Percentiles rank a stretch among this genome's conserved stretches.
Evolutionary conservation across 2,797 vertebrate species (phyloP).

Genomic region (Triplophysa yarkandensis): DNA sequence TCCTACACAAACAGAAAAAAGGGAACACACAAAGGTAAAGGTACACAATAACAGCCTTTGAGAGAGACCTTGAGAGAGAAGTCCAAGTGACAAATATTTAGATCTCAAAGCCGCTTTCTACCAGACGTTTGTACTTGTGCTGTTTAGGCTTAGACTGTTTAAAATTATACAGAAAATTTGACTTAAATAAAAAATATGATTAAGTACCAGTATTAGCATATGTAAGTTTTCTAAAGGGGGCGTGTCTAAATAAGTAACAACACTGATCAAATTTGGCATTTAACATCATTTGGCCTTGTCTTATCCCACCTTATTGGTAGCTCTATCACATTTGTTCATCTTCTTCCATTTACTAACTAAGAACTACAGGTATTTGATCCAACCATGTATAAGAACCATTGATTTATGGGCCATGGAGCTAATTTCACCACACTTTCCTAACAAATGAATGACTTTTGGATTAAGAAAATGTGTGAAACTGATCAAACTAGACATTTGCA

Average conservation of each 20-base stretch:
- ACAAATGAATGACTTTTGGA: constrained; percentile 35
- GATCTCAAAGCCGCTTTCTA: background rate
- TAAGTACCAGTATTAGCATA: background rate
- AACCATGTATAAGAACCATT: constrained; percentile 6
- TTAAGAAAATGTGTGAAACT: constrained; percentile 28
- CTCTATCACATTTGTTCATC: background rate
- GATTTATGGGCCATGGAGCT: constrained; percentile 1
- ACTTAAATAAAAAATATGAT: background rate
- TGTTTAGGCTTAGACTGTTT: no score
- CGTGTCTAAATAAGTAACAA: background rate
- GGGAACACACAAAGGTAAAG: constrained; percentile 13
- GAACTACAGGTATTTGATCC: constrained; percentile 18
- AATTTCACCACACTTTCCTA: background rate
- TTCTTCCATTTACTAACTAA: constrained; percentile 3
- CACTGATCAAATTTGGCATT: no score
- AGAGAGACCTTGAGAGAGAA: constrained; percentile 25
- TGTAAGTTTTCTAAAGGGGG: background rate
- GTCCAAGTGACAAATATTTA: background rate
- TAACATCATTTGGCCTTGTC: background rate
- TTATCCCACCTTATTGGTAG: background rate
- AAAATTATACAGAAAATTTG: background rate
- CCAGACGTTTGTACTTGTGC: background rate
- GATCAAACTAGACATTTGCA: constrained; percentile 17
- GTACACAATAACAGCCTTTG: constrained; percentile 1
- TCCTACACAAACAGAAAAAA: constrained; percentile 27